Evolutionary conservation across 2,113 vertebrate genomes (phyloP).

Genomic region (Callorhinus ursinus): DNA sequence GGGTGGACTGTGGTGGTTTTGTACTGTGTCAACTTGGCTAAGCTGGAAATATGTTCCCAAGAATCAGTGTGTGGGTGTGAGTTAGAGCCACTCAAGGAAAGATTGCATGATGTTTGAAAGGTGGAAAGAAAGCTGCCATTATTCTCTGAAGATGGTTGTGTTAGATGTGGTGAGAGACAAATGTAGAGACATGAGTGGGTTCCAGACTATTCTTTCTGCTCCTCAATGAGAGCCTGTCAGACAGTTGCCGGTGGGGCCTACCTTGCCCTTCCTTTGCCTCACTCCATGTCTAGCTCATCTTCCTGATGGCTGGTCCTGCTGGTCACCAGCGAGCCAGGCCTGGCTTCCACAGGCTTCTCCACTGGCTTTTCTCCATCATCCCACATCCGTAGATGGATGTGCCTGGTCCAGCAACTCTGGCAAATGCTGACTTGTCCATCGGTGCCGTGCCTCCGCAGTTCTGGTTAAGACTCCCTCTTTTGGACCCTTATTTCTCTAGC

Average conservation of each 20-base stretch:
- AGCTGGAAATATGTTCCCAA: not conserved
- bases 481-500: not conserved
- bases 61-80: not conserved
- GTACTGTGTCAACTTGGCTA: not conserved
- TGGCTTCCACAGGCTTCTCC: not conserved
- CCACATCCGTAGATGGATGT: not conserved
- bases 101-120: not conserved
- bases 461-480: not conserved
- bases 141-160: not conserved
- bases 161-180: not conserved
- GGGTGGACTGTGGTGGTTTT: not conserved
- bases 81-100: not conserved
- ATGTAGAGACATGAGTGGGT: not conserved
- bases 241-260: no score
- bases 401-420: not conserved
- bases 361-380: no score
- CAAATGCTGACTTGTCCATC: not conserved
- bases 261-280: not conserved
- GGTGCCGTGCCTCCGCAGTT: not conserved
- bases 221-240: not conserved
- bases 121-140: not conserved
- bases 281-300: not conserved
- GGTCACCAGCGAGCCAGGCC: accelerated
- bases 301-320: no score
- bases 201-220: not conserved